Base-by-base conservation (phyloP, 2,888 invertebrate genomes). In the Plebejus melissa region DNA sequence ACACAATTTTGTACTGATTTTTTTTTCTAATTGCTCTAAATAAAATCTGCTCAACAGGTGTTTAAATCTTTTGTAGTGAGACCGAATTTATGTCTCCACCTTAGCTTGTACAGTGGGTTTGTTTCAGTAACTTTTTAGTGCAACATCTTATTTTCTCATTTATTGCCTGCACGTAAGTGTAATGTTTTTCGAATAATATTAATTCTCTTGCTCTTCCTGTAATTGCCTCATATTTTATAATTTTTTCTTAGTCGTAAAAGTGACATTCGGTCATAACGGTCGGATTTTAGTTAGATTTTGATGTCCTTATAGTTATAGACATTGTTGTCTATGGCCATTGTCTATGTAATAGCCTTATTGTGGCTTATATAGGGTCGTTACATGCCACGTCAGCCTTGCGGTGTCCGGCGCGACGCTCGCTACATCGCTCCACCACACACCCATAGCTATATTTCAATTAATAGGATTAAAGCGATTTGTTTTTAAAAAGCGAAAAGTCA, bases 331-430 rank as follows among this genome's bases (percentile, higher is more conserved):
- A 13, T 65, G 11, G 32, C 58, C 13, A 22, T 58, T 58, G 76
- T 78, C 76, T 79, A 81, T 80, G 80, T 79, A 80, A 80, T 81
- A 81, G 80, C 81, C 80, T 77, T 74, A 77, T 77, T 79, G 79
- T 80, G 78, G 81, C 79, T 79, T 77, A 78, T 80, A 77, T 80
- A 80, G 80, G 79, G 79, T 78, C 81, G 79, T 82, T 80, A 79
- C 79, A 81, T 84, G 89, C 89, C 85, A 86, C 88, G 87, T 90
- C 90, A 90, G 90, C 88, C 87, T 85, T 90, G 91, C 84, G 90
- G 91, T 85, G 85, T 84, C 83, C 83, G 83, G 85, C 85, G 86
- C 86, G 85, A 86, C 87, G 85, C 83, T 82, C 84, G 85, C 82
- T 80, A 79, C 81, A 79, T 80, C 78, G 80, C 81, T 80, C 78